Evolutionary conservation across 2,113 vertebrate species (phyloP).

Genomic region (Synodontis membranacea): DNA sequence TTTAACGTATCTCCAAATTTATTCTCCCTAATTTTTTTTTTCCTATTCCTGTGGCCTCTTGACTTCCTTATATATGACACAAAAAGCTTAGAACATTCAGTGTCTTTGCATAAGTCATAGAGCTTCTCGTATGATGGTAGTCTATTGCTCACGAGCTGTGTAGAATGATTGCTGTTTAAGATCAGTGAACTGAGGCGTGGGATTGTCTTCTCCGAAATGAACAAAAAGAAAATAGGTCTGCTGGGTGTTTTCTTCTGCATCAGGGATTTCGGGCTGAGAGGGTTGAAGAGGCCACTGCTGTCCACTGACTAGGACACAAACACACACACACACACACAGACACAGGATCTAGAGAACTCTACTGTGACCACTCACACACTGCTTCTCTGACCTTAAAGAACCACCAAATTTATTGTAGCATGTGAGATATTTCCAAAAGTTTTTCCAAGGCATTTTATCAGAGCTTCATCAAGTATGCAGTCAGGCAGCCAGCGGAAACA

Average conservation of each 20-base stretch:
- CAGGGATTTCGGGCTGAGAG: constrained; percentile 19
- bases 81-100: background rate
- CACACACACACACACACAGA: background rate
- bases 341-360: constrained; percentile 1
- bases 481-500: background rate
- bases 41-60: background rate
- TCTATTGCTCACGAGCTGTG: constrained; percentile 66
- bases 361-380: background rate
- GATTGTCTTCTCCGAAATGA: constrained; percentile 27
- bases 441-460: background rate
- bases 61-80: background rate
- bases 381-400: background rate
- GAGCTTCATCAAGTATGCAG: background rate
- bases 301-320: background rate
- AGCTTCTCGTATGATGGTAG: background rate
- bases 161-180: constrained; percentile 73
- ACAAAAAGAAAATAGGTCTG: constrained; percentile 29
- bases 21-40: background rate
- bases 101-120: background rate
- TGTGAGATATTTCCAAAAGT: background rate
- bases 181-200: constrained; percentile 61
- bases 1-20: background rate
- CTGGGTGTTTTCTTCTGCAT: constrained; percentile 29
- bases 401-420: background rate
- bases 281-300: constrained; percentile 8